phyloP scores from a whole-genome alignment of 2,888 invertebrate species.

The Drosophila kokeensis region DNA sequence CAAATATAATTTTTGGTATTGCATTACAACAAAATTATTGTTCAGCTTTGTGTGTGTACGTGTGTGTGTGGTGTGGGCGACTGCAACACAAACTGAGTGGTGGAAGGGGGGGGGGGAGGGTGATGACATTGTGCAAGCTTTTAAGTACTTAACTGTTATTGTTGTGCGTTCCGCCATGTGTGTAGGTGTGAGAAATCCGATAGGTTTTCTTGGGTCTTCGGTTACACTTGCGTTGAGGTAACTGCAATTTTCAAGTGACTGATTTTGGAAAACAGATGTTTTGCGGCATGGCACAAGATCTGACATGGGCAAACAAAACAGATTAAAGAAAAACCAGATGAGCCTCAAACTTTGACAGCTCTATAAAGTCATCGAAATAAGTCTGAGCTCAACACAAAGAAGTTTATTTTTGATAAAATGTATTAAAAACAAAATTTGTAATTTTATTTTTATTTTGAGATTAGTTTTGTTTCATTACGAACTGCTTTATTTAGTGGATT shows the following conservation, averaged over 20 bases:
- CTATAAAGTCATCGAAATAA: neutral
- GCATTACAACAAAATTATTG: slow-evolving; percentile 79
- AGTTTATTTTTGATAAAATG: neutral
- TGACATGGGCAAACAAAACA: neutral
- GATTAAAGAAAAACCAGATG: neutral
- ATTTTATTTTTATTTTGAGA: neutral
- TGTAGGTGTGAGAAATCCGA: slow-evolving; percentile 77
- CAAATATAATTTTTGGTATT: slow-evolving; percentile 71
- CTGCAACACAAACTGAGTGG: slow-evolving; percentile 27
- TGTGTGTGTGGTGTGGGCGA: slow-evolving; percentile 29
- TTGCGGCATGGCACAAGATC: slow-evolving; percentile 2
- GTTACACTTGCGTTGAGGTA: slow-evolving; percentile 51
- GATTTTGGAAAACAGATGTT: slow-evolving; percentile 48
- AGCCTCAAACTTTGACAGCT: slow-evolving; percentile 12
- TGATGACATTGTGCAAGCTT: slow-evolving; percentile 70
- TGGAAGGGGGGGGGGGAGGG: neutral
- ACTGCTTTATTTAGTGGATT: neutral
- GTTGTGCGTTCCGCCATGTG: slow-evolving; percentile 27
- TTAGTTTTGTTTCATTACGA: neutral
- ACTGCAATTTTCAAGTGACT: slow-evolving; percentile 64
- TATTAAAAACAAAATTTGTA: neutral
- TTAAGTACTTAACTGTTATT: slow-evolving; percentile 55
- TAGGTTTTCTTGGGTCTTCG: slow-evolving; percentile 45
- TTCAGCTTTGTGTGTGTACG: slow-evolving; percentile 24
- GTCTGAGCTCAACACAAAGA: neutral